Evolutionary conservation across 1,140 invertebrate species (phyloP).

Genomic region (Musca vetustissima): DNA sequence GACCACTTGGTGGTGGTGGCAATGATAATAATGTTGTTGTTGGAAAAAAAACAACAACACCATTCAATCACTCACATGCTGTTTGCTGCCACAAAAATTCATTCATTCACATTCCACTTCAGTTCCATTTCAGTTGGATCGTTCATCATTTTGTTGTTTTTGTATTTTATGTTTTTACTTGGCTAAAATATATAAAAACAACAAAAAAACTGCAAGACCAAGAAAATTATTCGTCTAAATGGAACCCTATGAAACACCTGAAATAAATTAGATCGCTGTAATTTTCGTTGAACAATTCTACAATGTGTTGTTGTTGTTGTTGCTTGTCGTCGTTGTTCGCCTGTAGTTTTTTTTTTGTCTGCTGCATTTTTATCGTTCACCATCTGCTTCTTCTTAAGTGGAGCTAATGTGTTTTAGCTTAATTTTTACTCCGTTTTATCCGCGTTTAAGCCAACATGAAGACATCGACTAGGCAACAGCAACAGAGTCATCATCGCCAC

Average conservation of each 20-base stretch:
- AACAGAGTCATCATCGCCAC: too few species aligned
- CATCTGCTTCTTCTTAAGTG: slow-evolving; percentile 24
- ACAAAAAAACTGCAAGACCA: background rate
- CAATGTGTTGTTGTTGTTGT: background rate
- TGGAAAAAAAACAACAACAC: background rate
- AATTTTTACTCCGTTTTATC: slow-evolving; percentile 14
- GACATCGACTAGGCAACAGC: too few species aligned
- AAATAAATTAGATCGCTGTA: slow-evolving; percentile 23
- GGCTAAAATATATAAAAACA: background rate
- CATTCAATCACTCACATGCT: slow-evolving; percentile 15
- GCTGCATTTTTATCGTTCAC: background rate
- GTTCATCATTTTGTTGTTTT: background rate
- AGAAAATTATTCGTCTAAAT: too few species aligned
- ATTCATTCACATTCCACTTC: too few species aligned
- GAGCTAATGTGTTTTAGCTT: slow-evolving; percentile 22
- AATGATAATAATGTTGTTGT: background rate
- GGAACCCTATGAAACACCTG: slow-evolving; percentile 18
- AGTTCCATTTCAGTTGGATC: background rate
- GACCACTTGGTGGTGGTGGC: slow-evolving; percentile 9
- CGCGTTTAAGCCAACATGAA: background rate
- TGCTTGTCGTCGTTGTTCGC: background rate
- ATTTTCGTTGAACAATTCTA: slow-evolving; percentile 9
- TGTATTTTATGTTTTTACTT: background rate
- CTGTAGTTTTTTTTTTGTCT: too few species aligned
- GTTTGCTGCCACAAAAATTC: too few species aligned